Conservation (phyloP, 2,888 invertebrate genomes). For the Nemapogon koenigi region DNA sequence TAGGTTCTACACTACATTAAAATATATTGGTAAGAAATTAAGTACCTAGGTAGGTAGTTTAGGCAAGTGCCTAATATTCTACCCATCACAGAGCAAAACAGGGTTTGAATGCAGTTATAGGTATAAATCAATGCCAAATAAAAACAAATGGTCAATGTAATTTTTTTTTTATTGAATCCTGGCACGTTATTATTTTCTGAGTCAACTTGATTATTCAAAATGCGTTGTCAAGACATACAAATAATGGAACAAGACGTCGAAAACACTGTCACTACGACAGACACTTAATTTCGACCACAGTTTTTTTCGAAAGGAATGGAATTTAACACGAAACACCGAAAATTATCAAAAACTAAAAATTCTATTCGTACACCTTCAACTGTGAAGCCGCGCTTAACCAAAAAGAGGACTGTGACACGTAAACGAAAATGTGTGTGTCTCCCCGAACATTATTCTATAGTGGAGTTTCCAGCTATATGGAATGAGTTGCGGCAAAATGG, state of each 20-base stretch:
- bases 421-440: slow-evolving; percentile 68
- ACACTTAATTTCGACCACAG: slow-evolving; percentile 59
- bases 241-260: slow-evolving; percentile 23
- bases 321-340: slow-evolving; percentile 63
- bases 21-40: too few relatives aligned
- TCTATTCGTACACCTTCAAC: slow-evolving; percentile 52
- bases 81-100: too few relatives aligned
- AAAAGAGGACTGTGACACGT: slow-evolving; percentile 48
- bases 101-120: too few relatives aligned
- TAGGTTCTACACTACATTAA: too few relatives aligned
- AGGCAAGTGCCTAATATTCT: too few relatives aligned
- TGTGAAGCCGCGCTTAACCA: slow-evolving; percentile 46
- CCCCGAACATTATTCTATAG: slow-evolving; percentile 63
- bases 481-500: slow-evolving; percentile 69
- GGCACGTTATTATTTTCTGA: slow-evolving; percentile 1
- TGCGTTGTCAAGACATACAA: not conserved
- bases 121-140: slow-evolving; percentile 17
- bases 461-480: slow-evolving; percentile 73
- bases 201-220: slow-evolving; percentile 5
- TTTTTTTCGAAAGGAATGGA: slow-evolving; percentile 63
- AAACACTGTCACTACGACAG: slow-evolving; percentile 49
- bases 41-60: too few relatives aligned
- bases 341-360: slow-evolving; percentile 62
- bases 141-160: slow-evolving; percentile 35
- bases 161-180: too few relatives aligned